Percentiles rank a stretch among this genome's conserved stretches.
These are phyloP conservation scores for Sebastes jordani DNA, from an alignment of 2,797 vertebrate genomes.

Conservation along the genomic window DNA sequence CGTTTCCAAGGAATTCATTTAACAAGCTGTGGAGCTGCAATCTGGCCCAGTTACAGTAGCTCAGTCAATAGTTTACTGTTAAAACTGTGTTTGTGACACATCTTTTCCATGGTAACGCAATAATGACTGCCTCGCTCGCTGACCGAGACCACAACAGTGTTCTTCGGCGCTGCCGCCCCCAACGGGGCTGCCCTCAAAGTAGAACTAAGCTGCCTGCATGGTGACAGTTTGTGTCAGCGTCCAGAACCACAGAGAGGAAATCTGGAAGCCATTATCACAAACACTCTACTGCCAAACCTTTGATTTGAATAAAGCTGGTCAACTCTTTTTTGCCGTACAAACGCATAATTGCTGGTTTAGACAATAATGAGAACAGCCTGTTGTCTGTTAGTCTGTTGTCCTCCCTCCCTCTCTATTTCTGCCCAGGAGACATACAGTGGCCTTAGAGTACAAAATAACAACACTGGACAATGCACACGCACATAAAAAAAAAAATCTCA, in stretches of 20 bases:
- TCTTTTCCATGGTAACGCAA: slow-evolving; percentile 87
- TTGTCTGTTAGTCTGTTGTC: slow-evolving; percentile 62
- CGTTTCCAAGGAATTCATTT: slow-evolving; percentile 20
- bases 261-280: slow-evolving; percentile 53
- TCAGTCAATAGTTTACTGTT: slow-evolving; percentile 65
- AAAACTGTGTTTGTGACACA: slow-evolving; percentile 83
- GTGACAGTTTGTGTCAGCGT: slow-evolving; percentile 89
- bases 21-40: slow-evolving; percentile 17
- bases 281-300: slow-evolving; percentile 28
- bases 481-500: background rate
- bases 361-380: slow-evolving; percentile 88
- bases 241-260: slow-evolving; percentile 84
- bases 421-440: slow-evolving; percentile 79
- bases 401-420: slow-evolving; percentile 67
- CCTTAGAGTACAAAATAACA: background rate
- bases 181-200: slow-evolving; percentile 87
- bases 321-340: slow-evolving; percentile 86
- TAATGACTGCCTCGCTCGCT: slow-evolving; percentile 89
- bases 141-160: slow-evolving; percentile 88
- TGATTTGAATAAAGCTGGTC: slow-evolving; percentile 88
- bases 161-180: slow-evolving; percentile 85
- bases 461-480: background rate
- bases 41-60: slow-evolving; percentile 30
- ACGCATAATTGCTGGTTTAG: slow-evolving; percentile 89
- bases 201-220: slow-evolving; percentile 84